A percentile compares a stretch with the other conserved stretches of the same genome.
These are phyloP conservation scores for Strix uralensis DNA, from an alignment of 2,113 vertebrate genomes.

Conservation along the genomic window DNA sequence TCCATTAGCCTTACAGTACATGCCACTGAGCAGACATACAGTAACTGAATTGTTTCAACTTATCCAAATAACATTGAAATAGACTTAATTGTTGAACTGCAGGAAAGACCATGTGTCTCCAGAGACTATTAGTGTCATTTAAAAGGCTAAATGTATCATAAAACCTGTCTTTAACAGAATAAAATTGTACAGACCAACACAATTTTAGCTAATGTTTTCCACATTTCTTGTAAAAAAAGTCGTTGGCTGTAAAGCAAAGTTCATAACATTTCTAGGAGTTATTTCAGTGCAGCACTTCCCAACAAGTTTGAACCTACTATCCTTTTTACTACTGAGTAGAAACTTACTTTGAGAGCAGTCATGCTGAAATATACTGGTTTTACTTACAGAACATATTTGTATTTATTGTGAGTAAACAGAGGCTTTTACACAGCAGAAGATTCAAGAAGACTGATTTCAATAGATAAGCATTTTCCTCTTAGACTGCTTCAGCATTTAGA, in stretches of 20 bases:
- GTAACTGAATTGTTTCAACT: conserved; percentile 84
- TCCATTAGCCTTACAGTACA: conserved; percentile 63
- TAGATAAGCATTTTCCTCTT: not conserved
- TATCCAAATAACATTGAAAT: conserved; percentile 81
- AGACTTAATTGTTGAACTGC: conserved; percentile 82
- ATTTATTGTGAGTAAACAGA: not conserved
- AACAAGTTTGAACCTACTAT: not conserved
- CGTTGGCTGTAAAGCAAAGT: conserved; percentile 15
- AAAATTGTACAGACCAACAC: conserved; percentile 83
- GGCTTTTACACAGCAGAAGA: not conserved
- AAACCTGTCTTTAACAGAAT: conserved; percentile 83
- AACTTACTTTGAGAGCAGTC: not conserved
- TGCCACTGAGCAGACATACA: conserved; percentile 72
- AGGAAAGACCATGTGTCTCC: conserved; percentile 78
- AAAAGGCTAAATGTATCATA: conserved; percentile 84
- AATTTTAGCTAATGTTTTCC: conserved; percentile 85
- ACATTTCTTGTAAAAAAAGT: conserved; percentile 75
- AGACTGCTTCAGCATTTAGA: not conserved
- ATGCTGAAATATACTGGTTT: not conserved
- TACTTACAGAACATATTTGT: not conserved
- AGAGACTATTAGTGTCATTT: conserved; percentile 86
- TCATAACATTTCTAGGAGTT: conserved; percentile 26
- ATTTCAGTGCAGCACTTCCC: conserved; percentile 16
- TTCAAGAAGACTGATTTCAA: not conserved
- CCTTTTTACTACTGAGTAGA: not conserved